phyloP scores from a whole-genome alignment of 92 coral and sea anemone species.

The Epizoanthus rinbou region DNA sequence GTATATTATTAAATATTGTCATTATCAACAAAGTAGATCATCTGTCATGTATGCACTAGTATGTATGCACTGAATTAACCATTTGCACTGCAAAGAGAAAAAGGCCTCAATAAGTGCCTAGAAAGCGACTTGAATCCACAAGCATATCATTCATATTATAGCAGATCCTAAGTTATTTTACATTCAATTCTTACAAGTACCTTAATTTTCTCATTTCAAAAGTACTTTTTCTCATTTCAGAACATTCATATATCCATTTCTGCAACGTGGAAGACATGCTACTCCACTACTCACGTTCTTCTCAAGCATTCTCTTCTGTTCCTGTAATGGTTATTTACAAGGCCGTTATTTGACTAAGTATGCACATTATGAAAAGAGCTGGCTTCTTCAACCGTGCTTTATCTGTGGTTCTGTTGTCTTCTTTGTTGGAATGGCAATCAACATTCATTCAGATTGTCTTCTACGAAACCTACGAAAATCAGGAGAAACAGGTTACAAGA shows the following conservation, averaged over 20 bases:
- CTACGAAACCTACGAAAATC: conserved; percentile 81
- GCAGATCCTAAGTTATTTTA: no score
- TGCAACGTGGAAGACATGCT: conserved; percentile 72
- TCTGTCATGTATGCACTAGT: no score
- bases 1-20: no score
- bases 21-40: no score
- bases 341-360: conserved; percentile 74
- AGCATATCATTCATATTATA: no score
- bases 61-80: no score
- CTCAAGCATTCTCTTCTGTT: conserved; percentile 57
- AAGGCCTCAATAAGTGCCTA: no score
- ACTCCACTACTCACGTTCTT: conserved; percentile 68
- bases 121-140: no score
- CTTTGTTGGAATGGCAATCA: conserved; percentile 80
- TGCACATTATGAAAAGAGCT: conserved; percentile 66
- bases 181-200: no score
- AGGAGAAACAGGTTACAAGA: conserved; percentile 88
- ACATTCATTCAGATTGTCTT: conserved; percentile 82
- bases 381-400: conserved; percentile 74
- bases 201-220: conserved; percentile 52
- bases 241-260: conserved; percentile 84
- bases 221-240: conserved; percentile 51
- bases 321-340: conserved; percentile 81
- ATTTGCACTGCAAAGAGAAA: no score
- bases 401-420: conserved; percentile 68